Evolutionary conservation across 2,113 vertebrate species (phyloP).

Genomic region (Ceyx cyanopectus): DNA sequence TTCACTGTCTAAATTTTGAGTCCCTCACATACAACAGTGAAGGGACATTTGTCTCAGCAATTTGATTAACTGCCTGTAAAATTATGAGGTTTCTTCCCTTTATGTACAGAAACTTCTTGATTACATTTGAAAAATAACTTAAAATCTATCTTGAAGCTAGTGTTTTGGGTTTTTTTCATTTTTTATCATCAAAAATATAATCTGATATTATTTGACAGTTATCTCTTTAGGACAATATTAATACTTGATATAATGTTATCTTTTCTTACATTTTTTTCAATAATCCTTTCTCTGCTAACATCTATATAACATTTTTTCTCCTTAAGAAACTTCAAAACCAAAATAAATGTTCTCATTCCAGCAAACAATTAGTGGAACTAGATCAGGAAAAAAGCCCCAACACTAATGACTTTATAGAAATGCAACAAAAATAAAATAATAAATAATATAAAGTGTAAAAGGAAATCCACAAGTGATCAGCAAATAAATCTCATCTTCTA

Average conservation of each 20-base stretch:
- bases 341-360: neutral
- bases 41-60: neutral
- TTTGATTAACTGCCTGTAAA: slow-evolving; percentile 3
- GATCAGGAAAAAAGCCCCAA: neutral
- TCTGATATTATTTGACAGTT: neutral
- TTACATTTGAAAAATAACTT: slow-evolving; percentile 14
- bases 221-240: neutral
- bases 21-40: neutral
- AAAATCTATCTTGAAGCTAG: neutral
- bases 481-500: too few relatives aligned
- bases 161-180: neutral
- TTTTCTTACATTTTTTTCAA: neutral
- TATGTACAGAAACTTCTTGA: neutral
- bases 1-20: neutral
- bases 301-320: neutral
- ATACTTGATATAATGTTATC: neutral
- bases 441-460: too few relatives aligned
- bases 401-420: neutral
- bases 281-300: neutral
- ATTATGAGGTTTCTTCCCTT: neutral
- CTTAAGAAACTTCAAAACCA: neutral
- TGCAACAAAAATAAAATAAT: too few relatives aligned
- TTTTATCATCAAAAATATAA: neutral
- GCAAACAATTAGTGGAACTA: neutral
- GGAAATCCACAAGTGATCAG: too few relatives aligned